These are phyloP conservation scores for Lucilia cuprina DNA, from an alignment of 1,140 invertebrate species.

Conservation along the genomic window DNA sequence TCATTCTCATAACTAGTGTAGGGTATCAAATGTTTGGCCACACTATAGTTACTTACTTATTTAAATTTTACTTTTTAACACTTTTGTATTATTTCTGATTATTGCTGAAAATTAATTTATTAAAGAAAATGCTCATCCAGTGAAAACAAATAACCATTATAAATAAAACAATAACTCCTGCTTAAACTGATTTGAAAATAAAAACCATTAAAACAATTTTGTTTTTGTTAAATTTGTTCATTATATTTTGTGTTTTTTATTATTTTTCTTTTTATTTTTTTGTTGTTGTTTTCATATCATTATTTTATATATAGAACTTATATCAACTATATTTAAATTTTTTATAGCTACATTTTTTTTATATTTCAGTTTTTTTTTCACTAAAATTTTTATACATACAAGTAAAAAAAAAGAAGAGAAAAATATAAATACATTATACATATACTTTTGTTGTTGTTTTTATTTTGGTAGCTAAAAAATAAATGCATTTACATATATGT, in stretches of 20 bases:
- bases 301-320: slow-evolving; percentile 24
- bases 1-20: no score
- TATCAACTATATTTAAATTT: slow-evolving; percentile 24
- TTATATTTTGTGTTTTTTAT: slow-evolving; percentile 5
- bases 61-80: no score
- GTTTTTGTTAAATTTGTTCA: slow-evolving; percentile 13
- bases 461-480: slow-evolving; percentile 24
- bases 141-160: no score
- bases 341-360: neutral
- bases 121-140: no score
- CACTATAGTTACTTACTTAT: no score
- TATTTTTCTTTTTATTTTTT: neutral
- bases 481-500: slow-evolving; percentile 25
- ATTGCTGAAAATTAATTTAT: no score
- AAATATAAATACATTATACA: neutral
- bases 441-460: neutral
- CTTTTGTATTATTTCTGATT: no score
- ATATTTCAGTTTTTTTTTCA: neutral
- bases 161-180: no score
- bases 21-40: no score
- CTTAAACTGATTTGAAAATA: neutral
- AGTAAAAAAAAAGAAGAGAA: slow-evolving; percentile 16
- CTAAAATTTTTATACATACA: slow-evolving; percentile 32
- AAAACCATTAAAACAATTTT: neutral
- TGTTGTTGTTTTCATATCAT: slow-evolving; percentile 21